Conservation (phyloP, 2,113 vertebrate genomes). For the Telmatochromis brichardi region DNA sequence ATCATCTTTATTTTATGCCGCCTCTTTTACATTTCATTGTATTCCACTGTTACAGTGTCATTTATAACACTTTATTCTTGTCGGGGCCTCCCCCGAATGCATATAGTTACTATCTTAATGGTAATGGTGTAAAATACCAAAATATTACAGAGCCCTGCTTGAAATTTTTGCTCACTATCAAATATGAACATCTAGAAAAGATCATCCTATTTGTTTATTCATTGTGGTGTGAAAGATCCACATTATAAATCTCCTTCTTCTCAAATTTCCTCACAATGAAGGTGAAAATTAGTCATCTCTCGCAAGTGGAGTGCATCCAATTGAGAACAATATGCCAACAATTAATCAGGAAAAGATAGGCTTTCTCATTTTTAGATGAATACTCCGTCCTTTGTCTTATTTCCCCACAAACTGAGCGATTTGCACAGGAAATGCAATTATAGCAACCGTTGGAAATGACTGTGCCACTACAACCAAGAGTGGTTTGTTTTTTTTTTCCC, state of each 20-base stretch:
- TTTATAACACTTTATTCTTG: not conserved
- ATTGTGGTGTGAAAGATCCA: slow-evolving; percentile 1
- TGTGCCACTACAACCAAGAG: slow-evolving; percentile 51
- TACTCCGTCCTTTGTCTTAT: slow-evolving; percentile 39
- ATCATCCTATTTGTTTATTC: not conserved
- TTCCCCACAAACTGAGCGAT: slow-evolving; percentile 38
- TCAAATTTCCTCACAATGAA: slow-evolving; percentile 23
- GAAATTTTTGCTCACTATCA: not conserved
- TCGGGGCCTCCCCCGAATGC: not conserved
- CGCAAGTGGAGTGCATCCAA: slow-evolving; percentile 52
- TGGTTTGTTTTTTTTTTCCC: slow-evolving; percentile 58
- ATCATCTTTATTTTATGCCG: not conserved
- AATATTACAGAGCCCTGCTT: not conserved
- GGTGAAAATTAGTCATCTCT: slow-evolving; percentile 46
- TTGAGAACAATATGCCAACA: slow-evolving; percentile 61
- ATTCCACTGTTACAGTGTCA: not conserved
- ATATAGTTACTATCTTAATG: not conserved
- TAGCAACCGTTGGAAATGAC: slow-evolving; percentile 38
- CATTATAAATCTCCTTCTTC: not conserved
- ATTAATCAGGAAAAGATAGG: slow-evolving; percentile 61
- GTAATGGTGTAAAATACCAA: not conserved
- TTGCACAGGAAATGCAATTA: slow-evolving; percentile 68
- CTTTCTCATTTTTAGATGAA: slow-evolving; percentile 41
- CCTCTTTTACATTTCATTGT: not conserved
- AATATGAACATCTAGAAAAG: not conserved